phyloP scores from a whole-genome alignment of 2,888 invertebrate genomes.

The Agrochola litura region DNA sequence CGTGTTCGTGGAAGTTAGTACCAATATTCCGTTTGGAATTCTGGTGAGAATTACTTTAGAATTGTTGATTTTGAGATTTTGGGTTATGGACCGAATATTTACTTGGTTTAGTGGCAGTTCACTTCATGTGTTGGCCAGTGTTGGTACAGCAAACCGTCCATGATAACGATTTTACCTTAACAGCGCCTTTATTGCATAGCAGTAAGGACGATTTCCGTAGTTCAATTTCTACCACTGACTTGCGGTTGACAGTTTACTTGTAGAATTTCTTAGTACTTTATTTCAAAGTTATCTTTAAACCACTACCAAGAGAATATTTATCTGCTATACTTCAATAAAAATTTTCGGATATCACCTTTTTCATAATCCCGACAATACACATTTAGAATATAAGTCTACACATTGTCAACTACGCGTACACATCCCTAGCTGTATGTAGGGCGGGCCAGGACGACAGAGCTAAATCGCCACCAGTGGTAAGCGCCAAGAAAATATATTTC shows the following conservation, averaged over 20 bases:
- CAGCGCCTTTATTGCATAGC: background rate
- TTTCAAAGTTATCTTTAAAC: background rate
- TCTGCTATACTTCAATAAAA: background rate
- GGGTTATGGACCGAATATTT: constrained; percentile 5
- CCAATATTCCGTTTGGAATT: constrained; percentile 13
- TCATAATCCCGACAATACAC: background rate
- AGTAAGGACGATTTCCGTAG: background rate
- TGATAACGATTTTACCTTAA: background rate
- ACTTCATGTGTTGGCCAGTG: background rate
- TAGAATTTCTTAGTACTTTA: background rate
- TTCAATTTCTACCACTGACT: background rate
- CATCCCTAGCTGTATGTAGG: constrained; percentile 61
- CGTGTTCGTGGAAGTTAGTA: constrained; percentile 29
- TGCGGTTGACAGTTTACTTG: background rate
- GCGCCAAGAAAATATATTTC: constrained; percentile 88
- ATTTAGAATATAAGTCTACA: constrained; percentile 1
- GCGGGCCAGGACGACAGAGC: constrained; percentile 79
- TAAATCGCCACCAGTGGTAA: constrained; percentile 87
- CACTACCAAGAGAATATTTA: background rate
- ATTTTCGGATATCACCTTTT: background rate
- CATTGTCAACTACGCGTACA: background rate
- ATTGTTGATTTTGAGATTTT: constrained; percentile 14
- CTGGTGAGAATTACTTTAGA: constrained; percentile 10
- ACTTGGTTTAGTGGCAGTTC: background rate
- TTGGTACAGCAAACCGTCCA: background rate